Base-by-base conservation (phyloP, 2,797 vertebrate species). In the Enteromius argenteus region DNA sequence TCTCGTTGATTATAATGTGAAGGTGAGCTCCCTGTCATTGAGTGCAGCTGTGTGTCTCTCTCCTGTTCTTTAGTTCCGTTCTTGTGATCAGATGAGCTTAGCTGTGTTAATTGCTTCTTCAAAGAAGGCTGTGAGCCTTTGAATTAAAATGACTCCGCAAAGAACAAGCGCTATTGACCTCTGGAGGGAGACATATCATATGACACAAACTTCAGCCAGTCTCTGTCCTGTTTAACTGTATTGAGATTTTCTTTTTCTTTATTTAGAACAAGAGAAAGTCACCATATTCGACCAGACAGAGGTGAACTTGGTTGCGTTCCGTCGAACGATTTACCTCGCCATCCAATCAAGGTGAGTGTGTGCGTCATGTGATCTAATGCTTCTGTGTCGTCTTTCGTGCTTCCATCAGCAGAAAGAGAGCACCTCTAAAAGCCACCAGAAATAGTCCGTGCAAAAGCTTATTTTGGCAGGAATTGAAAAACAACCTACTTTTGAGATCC, bases 241-340 rank as follows among this genome's bases (percentile, higher is more conserved):
- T 77, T 23, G 49, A 21, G 78, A 37, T 75, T 46, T 27, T 21
- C 11, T 77, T 71, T 44, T 44, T 71, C 74, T 90, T 87, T 85
- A 23, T 91, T 84, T 93, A 95, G 91, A 89, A 92, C 95, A 97
- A 90, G 95, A 96, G 90, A 99, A 97, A 91, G 93, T 99, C 85
- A 99, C 97, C 79, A 98, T 99, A 90, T 96, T 97, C 77, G 98
- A 99, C 93, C 94, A 98, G 94, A 99, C 98, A 6, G 98, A 99
- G 93, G 96, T 99, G 91, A 99, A 99, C 92, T 92, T 99, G 86
- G 98, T 99, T 2, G 97, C 98, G 4, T 99, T 99, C 87, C 97
- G 98, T 79, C 96, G 98, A 90, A 98, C 97, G 84, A 99, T 99
- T 93, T 99, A 99, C 93, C 97, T 99, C 35, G 98, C 97, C 86